These are phyloP conservation scores for Parasteatoda tepidariorum DNA, from an alignment of 1,140 invertebrate genomes.

Conservation along the genomic window DNA sequence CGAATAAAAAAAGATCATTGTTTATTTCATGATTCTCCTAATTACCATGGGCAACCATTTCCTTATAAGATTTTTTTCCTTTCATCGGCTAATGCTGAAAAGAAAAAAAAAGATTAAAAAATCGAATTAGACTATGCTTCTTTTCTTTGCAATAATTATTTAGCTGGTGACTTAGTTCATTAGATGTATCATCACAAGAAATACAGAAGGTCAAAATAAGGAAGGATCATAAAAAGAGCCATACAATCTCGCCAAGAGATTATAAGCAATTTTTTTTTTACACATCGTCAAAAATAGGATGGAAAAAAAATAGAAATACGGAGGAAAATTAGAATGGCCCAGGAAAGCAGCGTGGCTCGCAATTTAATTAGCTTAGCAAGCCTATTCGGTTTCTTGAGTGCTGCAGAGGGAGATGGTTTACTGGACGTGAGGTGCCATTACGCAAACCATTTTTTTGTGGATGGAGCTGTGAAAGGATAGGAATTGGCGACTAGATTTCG, in stretches of 20 bases:
- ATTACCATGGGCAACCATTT: neutral
- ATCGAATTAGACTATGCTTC: neutral
- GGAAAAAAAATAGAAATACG: neutral
- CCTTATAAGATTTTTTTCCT: neutral
- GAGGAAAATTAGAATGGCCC: neutral
- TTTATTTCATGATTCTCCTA: neutral
- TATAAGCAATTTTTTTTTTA: slow-evolving; percentile 17
- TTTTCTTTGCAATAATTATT: neutral
- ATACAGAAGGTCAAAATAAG: slow-evolving; percentile 20
- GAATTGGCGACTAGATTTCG: slow-evolving; percentile 12
- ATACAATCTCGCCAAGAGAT: neutral
- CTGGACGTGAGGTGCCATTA: slow-evolving; percentile 16
- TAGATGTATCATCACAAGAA: slow-evolving; percentile 26
- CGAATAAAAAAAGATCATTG: neutral
- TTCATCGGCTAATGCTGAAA: neutral
- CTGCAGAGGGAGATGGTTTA: slow-evolving; percentile 5
- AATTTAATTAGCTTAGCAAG: slow-evolving; percentile 36
- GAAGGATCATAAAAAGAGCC: slow-evolving; percentile 5
- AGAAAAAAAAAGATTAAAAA: neutral
- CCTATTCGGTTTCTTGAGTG: slow-evolving; percentile 8
- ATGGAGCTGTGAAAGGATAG: neutral
- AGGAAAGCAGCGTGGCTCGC: slow-evolving; percentile 11
- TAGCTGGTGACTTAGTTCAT: neutral
- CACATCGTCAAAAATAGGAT: neutral
- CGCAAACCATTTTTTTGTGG: neutral